These are phyloP conservation scores for Chymomyza costata DNA, from an alignment of 1,140 invertebrate species.

Conservation along the genomic window DNA sequence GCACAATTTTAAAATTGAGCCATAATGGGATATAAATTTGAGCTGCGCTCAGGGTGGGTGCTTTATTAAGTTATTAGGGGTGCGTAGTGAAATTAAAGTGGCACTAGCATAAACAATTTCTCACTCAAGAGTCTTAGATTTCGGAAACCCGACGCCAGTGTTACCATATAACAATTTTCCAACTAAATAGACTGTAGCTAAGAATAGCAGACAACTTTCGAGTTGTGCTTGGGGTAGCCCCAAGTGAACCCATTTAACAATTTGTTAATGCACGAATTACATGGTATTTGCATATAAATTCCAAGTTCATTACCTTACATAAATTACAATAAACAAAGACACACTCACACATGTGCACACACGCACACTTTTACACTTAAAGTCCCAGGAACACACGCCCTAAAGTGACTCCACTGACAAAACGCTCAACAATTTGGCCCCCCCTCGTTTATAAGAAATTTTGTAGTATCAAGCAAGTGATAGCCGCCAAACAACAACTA, in stretches of 20 bases:
- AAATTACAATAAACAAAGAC: slow-evolving; percentile 20
- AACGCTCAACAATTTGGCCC: slow-evolving; percentile 4
- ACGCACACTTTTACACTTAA: too few species aligned
- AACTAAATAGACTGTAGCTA: slow-evolving; percentile 4
- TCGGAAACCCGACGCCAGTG: too few species aligned
- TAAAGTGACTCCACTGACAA: slow-evolving; percentile 25
- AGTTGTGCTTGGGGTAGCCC: neutral
- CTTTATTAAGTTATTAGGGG: too few species aligned
- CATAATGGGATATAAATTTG: slow-evolving; percentile 49
- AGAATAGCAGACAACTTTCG: neutral
- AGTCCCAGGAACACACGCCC: slow-evolving; percentile 28
- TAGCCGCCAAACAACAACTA: slow-evolving; percentile 33
- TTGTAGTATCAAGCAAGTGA: slow-evolving; percentile 15
- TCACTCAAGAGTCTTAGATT: too few species aligned
- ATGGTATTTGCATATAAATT: slow-evolving; percentile 44
- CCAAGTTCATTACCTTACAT: slow-evolving; percentile 42
- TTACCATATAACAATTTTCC: too few species aligned
- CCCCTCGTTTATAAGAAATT: slow-evolving; percentile 17
- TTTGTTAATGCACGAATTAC: slow-evolving; percentile 65
- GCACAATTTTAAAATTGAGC: slow-evolving; percentile 65
- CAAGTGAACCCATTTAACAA: slow-evolving; percentile 35
- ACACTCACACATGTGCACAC: slow-evolving; percentile 14
- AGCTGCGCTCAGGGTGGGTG: slow-evolving; percentile 20
- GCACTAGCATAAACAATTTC: too few species aligned
- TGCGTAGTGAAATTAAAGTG: slow-evolving; percentile 27